A percentile compares a stretch with the other conserved stretches of the same genome.
These are phyloP conservation scores for Tenualosa ilisha DNA, from an alignment of 2,797 vertebrate species.

Conservation along the genomic window DNA sequence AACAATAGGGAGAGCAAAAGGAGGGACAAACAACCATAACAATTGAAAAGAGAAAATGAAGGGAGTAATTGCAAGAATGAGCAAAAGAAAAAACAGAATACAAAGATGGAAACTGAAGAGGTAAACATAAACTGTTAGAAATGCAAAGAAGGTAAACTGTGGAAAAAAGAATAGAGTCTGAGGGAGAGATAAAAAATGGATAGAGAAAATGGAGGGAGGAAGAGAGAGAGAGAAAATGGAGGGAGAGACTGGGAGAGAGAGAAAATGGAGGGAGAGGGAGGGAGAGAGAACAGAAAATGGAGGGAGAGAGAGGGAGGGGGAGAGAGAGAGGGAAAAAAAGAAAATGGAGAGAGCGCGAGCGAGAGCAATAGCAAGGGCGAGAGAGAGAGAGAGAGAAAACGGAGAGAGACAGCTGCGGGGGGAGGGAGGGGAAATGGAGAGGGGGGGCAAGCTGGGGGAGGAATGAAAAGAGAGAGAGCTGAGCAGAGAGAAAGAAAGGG, in stretches of 20 bases:
- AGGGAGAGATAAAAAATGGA: neutral
- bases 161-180: neutral
- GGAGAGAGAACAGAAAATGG: constrained; percentile 59
- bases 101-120: neutral
- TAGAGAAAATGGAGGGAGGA: constrained; percentile 48
- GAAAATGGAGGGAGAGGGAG: constrained; percentile 61
- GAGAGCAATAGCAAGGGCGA: constrained; percentile 51
- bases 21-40: constrained; percentile 13
- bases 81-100: constrained; percentile 55
- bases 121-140: constrained; percentile 2
- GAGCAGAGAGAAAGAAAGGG: constrained; percentile 39
- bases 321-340: constrained; percentile 7
- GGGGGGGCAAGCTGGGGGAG: constrained; percentile 7
- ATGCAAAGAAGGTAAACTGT: constrained; percentile 20
- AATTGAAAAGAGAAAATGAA: constrained; percentile 34
- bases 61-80: constrained; percentile 73
- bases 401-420: constrained; percentile 27
- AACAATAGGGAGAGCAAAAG: constrained; percentile 11
- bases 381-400: constrained; percentile 37
- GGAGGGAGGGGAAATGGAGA: constrained; percentile 20
- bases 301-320: constrained; percentile 45
- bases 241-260: constrained; percentile 49
- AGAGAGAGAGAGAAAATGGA: constrained; percentile 44
- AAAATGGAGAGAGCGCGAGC: constrained; percentile 56
- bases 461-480: constrained; percentile 39